Base-by-base conservation (phyloP, 23 tunicate genomes). In the Trididemnum nubilum region DNA sequence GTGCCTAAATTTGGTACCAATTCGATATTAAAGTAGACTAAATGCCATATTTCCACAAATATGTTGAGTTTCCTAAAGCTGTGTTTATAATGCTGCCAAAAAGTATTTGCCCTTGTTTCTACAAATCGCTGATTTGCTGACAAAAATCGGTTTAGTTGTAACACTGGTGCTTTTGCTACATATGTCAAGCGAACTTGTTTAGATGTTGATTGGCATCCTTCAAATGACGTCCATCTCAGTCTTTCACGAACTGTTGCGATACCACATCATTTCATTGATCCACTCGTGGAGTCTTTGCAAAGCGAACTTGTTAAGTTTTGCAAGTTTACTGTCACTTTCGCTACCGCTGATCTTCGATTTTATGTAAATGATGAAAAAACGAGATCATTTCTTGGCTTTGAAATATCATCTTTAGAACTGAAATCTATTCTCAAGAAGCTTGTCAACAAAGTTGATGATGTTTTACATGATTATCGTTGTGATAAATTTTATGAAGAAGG, bases 361-460 rank as follows among this genome's bases (percentile, higher is more conserved):
- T 83, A 73, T 83, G 87, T 83, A 35, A 83, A 83, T 60, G 87
- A 83, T 35, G 87, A 73, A 60, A 73, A 74, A 60, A 57, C 87
- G 23, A 83, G 87, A 40, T 83, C 87, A 1, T 83, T 83, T 83
- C 60, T 59, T 36, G 87, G 87, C 1, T 73, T 83, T 35, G 59
- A 83, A 81, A 81, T 83, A 83, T 7, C 54, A 44, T 44, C 54
- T 9, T 44, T 44, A 15, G 54, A 44, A 7, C 9, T 15, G 15
- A 12, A 67, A 24, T 5, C 37, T 5, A 30, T 33, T 31, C 25
- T 78, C 12, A 36, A 60, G 51, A 35, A 60, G 33, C 18, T 57
- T 5, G 76, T 81, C 1, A 21, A 66, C 24, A 28, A 39, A 35
- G 85, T 81, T 18, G 75, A 81, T 39, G 75, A 28, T 15, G 39